Conservation (phyloP, 2,888 invertebrate genomes). For the Agonum fuliginosum region DNA sequence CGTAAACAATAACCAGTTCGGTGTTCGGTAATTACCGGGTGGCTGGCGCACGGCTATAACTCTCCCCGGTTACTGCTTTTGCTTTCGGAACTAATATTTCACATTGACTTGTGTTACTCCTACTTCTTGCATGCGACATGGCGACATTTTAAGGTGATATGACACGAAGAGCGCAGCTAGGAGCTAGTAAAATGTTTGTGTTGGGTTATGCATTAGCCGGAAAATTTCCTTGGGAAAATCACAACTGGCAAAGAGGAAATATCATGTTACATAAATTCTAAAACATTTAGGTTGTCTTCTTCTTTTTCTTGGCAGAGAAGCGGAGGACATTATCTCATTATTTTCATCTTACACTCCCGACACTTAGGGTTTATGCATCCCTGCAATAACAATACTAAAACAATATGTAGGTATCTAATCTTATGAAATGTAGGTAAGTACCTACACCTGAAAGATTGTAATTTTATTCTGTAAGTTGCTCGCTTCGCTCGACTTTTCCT, state of each 20-base stretch:
- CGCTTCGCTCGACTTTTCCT: no score
- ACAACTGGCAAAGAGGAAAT: background rate
- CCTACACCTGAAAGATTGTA: no score
- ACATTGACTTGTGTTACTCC: constrained; percentile 35
- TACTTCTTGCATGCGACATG: constrained; percentile 35
- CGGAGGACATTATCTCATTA: no score
- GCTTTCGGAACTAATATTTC: constrained; percentile 40
- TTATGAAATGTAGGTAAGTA: no score
- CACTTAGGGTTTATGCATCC: no score
- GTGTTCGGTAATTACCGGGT: constrained; percentile 30
- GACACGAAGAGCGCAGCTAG: constrained; percentile 1
- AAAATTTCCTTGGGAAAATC: background rate
- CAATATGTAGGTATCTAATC: no score
- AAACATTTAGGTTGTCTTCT: no score
- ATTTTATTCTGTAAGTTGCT: no score
- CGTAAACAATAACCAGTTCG: constrained; percentile 37
- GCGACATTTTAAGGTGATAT: constrained; percentile 19
- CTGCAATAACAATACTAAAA: no score
- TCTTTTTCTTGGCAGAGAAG: no score
- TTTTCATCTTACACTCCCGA: no score
- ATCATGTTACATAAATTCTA: background rate
- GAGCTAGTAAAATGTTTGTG: constrained; percentile 12
- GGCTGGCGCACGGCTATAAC: constrained; percentile 3
- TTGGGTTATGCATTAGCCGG: background rate
- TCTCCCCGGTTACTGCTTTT: background rate